Evolutionary conservation across 2,113 vertebrate genomes (phyloP).

Genomic region (Scalopus aquaticus): DNA sequence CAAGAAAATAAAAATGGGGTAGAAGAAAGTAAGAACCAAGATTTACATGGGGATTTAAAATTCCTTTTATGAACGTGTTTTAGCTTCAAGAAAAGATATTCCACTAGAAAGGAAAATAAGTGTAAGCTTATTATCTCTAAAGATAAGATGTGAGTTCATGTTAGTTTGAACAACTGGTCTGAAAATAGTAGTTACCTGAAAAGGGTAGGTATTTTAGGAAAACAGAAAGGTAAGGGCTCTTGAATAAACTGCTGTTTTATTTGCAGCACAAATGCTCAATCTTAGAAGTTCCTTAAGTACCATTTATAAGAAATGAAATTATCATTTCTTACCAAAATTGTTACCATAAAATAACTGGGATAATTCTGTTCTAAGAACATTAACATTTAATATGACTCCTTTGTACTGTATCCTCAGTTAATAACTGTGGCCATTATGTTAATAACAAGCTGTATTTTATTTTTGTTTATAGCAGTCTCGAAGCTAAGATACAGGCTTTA

Average conservation of each 20-base stretch:
- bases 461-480: slow-evolving; percentile 78
- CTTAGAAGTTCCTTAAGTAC: slow-evolving; percentile 65
- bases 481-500: slow-evolving; percentile 75
- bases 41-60: slow-evolving; percentile 58
- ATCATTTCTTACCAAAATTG: slow-evolving; percentile 73
- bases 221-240: slow-evolving; percentile 80
- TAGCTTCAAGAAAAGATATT: slow-evolving; percentile 58
- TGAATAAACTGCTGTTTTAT: slow-evolving; percentile 61
- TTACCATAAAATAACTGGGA: slow-evolving; percentile 60
- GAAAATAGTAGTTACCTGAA: slow-evolving; percentile 71
- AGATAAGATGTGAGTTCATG: slow-evolving; percentile 64
- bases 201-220: slow-evolving; percentile 71
- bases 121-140: slow-evolving; percentile 56
- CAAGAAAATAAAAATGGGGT: slow-evolving; percentile 66
- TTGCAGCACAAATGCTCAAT: slow-evolving; percentile 57
- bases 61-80: slow-evolving; percentile 68
- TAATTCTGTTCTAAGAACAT: slow-evolving; percentile 76
- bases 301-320: slow-evolving; percentile 62
- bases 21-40: slow-evolving; percentile 72
- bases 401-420: slow-evolving; percentile 70
- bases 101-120: slow-evolving; percentile 64
- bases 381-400: slow-evolving; percentile 62
- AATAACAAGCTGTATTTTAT: slow-evolving; percentile 76
- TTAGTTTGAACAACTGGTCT: slow-evolving; percentile 64
- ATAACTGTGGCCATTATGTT: slow-evolving; percentile 73